Conservation (phyloP, 2,797 vertebrate genomes). For the Crenichthys baileyi region DNA sequence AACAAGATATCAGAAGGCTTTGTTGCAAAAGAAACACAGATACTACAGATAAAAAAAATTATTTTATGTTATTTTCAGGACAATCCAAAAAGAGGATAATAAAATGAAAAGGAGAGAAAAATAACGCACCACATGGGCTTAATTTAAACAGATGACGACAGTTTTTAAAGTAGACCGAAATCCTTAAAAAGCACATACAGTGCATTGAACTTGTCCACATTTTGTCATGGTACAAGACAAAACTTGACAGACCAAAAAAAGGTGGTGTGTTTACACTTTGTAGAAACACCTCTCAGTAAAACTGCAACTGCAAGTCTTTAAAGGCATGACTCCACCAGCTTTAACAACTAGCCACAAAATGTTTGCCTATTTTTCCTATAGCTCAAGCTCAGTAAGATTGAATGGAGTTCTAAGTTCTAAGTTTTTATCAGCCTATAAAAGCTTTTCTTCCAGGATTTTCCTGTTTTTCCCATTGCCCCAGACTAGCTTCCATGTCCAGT, state of each 20-base stretch:
- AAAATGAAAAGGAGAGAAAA: not conserved
- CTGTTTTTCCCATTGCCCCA: not conserved
- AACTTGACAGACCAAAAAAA: not conserved
- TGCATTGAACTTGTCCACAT: not conserved
- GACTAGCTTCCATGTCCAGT: not conserved
- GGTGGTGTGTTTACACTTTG: not conserved
- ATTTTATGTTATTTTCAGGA: not conserved
- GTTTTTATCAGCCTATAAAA: not conserved
- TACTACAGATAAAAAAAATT: not conserved
- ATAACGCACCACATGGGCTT: not conserved
- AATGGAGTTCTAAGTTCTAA: not conserved
- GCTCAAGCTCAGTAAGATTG: not conserved
- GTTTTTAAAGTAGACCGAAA: not conserved
- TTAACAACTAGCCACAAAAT: not conserved
- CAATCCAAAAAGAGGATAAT: not conserved
- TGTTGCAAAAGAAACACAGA: not conserved
- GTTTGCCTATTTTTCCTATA: not conserved
- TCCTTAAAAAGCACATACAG: not conserved
- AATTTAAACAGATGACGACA: not conserved
- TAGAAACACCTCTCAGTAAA: not conserved
- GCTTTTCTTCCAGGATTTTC: not conserved
- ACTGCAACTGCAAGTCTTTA: no score
- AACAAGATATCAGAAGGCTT: conserved; percentile 39
- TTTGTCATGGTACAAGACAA: not conserved
- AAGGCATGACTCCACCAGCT: no score